Conservation (phyloP, 2,888 invertebrate species). For the Pseudolycoriella hygida region DNA sequence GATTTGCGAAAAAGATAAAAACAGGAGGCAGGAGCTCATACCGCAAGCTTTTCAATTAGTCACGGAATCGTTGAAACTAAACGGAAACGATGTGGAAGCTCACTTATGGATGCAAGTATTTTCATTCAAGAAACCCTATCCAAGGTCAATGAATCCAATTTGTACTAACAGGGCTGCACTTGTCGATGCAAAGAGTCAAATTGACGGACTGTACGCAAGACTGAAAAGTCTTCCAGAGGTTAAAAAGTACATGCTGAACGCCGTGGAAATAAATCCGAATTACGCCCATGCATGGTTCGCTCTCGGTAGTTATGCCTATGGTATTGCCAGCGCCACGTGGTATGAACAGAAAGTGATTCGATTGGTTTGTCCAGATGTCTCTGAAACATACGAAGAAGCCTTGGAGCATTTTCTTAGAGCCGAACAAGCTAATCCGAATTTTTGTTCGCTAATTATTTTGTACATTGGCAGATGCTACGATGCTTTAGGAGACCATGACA, state of each 20-base stretch:
- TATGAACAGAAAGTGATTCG: slow-evolving; percentile 49
- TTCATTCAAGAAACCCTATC: no score
- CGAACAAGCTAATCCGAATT: slow-evolving; percentile 59
- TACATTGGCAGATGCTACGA: slow-evolving; percentile 63
- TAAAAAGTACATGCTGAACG: slow-evolving; percentile 53
- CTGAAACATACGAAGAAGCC: slow-evolving; percentile 57
- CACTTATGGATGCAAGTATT: slow-evolving; percentile 50
- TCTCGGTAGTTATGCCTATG: slow-evolving; percentile 72
- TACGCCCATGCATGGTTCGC: slow-evolving; percentile 72
- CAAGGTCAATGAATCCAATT: no score
- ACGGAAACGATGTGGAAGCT: slow-evolving; percentile 34
- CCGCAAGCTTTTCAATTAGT: slow-evolving; percentile 49
- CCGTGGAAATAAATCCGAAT: slow-evolving; percentile 57
- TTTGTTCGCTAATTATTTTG: slow-evolving; percentile 66
- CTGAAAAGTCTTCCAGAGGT: slow-evolving; percentile 55
- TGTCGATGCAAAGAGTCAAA: slow-evolving; percentile 52
- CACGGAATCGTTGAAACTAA: slow-evolving; percentile 36
- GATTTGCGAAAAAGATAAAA: slow-evolving; percentile 41
- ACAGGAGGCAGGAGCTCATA: slow-evolving; percentile 40
- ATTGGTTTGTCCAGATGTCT: no score
- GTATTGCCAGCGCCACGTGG: slow-evolving; percentile 70
- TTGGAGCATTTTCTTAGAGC: slow-evolving; percentile 58
- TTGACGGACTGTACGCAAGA: slow-evolving; percentile 56
- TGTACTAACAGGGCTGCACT: no score
- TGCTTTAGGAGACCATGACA: slow-evolving; percentile 44